Evolutionary conservation across 2,797 vertebrate species (phyloP).

Genomic region (Acipenser transmontanus): DNA sequence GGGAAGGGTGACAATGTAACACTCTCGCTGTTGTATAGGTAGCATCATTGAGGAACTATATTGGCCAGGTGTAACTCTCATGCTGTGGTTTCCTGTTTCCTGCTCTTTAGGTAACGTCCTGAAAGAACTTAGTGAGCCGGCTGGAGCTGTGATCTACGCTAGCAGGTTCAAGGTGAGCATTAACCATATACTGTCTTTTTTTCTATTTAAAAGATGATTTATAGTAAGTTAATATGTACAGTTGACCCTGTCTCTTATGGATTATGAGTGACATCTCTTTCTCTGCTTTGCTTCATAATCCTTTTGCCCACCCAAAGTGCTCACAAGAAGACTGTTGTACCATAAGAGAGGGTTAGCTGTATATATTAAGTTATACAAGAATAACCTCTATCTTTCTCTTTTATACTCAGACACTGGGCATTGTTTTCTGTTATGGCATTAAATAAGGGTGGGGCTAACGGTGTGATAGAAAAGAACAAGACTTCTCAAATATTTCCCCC

Average conservation of each 20-base stretch:
- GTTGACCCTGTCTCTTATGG: no score
- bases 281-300: not conserved
- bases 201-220: not conserved
- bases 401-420: not conserved
- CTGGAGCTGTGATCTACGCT: constrained; percentile 76
- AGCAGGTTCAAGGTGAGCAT: constrained; percentile 73
- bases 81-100: constrained; percentile 9
- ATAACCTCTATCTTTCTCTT: no score
- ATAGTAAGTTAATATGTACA: not conserved
- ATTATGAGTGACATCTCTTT: not conserved
- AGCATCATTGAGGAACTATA: not conserved
- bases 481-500: not conserved
- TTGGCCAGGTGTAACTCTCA: not conserved
- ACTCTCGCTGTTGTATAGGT: not conserved
- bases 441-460: no score
- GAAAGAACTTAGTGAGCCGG: constrained; percentile 84
- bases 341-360: no score
- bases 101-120: constrained; percentile 67
- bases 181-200: no score
- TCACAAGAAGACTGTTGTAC: not conserved
- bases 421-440: not conserved
- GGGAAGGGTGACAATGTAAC: not conserved
- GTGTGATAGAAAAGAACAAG: no score
- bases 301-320: not conserved
- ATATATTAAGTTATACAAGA: no score